A percentile compares a stretch with the other conserved stretches of the same genome.
phyloP scores from a whole-genome alignment of 2,888 invertebrate species.

The Scrobipalpa atriplicella region DNA sequence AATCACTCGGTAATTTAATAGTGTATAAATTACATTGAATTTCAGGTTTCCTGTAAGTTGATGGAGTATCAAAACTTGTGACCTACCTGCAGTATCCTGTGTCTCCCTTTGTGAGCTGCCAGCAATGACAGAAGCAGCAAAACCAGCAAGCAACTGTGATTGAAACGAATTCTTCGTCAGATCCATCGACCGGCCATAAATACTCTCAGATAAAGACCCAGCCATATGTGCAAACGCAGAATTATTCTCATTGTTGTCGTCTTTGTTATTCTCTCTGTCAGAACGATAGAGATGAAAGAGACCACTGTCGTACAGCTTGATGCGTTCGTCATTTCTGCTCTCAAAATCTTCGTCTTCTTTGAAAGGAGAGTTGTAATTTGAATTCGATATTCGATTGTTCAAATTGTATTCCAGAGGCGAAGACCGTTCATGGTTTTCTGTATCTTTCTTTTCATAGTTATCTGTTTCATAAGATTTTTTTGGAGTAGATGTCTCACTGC shows the following conservation, averaged over 20 bases:
- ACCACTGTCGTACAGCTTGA: constrained; percentile 69
- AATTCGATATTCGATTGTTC: constrained; percentile 56
- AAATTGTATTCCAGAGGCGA: constrained; percentile 61
- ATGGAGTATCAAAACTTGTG: too few relatives aligned
- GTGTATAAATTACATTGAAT: too few relatives aligned
- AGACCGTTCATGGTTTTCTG: constrained; percentile 53
- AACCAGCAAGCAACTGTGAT: constrained; percentile 71
- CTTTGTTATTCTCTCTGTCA: constrained; percentile 61
- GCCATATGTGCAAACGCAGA: constrained; percentile 56
- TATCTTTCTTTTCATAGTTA: constrained; percentile 50
- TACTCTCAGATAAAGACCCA: constrained; percentile 60
- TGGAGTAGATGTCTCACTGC: constrained; percentile 69
- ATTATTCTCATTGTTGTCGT: constrained; percentile 51
- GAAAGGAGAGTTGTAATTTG: constrained; percentile 65
- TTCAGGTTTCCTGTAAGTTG: too few relatives aligned
- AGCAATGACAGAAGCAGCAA: constrained; percentile 72
- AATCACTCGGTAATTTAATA: too few relatives aligned
- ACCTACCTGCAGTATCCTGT: constrained; percentile 64
- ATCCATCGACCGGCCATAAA: constrained; percentile 74
- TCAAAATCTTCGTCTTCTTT: constrained; percentile 73
- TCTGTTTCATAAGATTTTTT: constrained; percentile 49
- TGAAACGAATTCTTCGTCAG: constrained; percentile 71
- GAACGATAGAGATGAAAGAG: constrained; percentile 71
- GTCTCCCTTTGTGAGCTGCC: constrained; percentile 66
- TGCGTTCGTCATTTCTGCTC: constrained; percentile 56